Evolutionary conservation across 2,113 vertebrate genomes (phyloP).

Genomic region (Turnix velox): DNA sequence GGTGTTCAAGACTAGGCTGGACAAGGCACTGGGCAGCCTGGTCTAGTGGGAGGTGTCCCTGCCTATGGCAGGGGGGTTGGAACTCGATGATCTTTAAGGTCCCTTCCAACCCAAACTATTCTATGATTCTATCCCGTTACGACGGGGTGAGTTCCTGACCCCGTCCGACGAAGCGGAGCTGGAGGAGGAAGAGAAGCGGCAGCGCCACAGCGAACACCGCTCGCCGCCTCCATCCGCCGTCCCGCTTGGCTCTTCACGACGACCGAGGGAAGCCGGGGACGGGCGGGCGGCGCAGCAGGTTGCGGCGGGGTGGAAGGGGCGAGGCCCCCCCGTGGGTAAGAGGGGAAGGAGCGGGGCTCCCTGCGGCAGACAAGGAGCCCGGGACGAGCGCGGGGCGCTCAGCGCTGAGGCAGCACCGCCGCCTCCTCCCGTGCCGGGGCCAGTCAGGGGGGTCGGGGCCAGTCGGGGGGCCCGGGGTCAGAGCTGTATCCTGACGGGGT

Average conservation of each 20-base stretch:
- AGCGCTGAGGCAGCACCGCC: background rate
- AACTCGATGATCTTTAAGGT: too few relatives aligned
- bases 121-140: too few relatives aligned
- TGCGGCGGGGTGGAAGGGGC: background rate
- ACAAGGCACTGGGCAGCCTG: too few relatives aligned
- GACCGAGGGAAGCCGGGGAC: background rate
- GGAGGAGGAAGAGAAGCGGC: background rate
- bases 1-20: too few relatives aligned
- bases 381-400: background rate
- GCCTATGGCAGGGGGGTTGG: too few relatives aligned
- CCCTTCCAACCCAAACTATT: too few relatives aligned
- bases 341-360: background rate
- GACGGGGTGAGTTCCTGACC: background rate
- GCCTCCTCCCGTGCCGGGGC: background rate
- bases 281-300: background rate
- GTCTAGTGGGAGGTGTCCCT: too few relatives aligned
- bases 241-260: background rate
- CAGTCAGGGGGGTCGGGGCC: too few relatives aligned
- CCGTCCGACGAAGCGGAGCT: background rate
- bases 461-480: background rate
- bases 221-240: background rate
- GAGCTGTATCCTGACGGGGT: background rate
- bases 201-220: background rate
- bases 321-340: background rate
- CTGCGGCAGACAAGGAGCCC: background rate